Base-by-base conservation (phyloP, 2,888 invertebrate genomes). In the Mesorhabditis belari region DNA sequence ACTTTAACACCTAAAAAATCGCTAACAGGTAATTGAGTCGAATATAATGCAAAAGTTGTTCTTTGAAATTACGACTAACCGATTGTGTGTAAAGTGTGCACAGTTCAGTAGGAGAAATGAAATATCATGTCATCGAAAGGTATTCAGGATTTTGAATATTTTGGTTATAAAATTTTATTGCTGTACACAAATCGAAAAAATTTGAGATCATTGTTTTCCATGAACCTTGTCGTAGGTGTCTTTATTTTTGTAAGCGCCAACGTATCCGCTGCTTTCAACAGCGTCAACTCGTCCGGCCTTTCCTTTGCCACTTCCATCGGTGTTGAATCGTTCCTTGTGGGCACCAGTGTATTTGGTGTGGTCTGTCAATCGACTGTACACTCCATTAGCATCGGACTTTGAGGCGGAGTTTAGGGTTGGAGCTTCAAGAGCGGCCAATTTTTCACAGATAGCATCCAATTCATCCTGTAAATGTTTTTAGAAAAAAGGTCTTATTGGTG, bases 241-340 rank as follows among this genome's bases (percentile, higher is more conserved):
- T 49, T 86, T 71, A 66, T 77, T 79, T 66, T 82, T 82, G 72
- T 81, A 81, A 4, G 80, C 73, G 17, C 67, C 74, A n/a, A 82
- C 82, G 59, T 81, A 81, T 52, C 81, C 81, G 5, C 72, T 71
- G 57, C 75, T 67, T 24, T 76, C 72, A 17, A 53, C 60, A 6
- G 57, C 28, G 21, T 81, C 79, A 35, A 67, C 75, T 5, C 81
- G 71, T 2, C 81, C 81, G 17, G 77, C 75, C 57, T 77, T 79
- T 25, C 82, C 81, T 52, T 79, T 80, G 52, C 81, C 73, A 61
- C 76, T 76, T 63, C 81, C 81, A 12, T 77, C 77, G 2, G 67
- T 71, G 59, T 81, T 80, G 66, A 81, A 81, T 3, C 81, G 69
- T 55, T 81, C 81, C 62, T 82, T 82, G 64, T 80, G 79, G 27